Evolutionary conservation across 2,113 vertebrate genomes (phyloP).

Genomic region (Cyprinus carpio): DNA sequence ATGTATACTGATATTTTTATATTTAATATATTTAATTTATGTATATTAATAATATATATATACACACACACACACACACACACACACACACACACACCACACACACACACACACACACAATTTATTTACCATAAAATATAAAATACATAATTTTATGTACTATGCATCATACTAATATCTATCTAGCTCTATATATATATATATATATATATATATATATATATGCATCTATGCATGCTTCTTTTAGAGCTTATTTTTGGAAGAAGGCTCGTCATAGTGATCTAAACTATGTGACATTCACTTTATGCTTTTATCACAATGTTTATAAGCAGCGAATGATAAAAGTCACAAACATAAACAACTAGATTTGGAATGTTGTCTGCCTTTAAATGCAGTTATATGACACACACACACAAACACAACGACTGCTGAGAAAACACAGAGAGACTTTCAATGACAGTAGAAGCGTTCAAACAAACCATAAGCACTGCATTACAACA

Average conservation of each 20-base stretch:
- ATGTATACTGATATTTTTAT: too few relatives aligned
- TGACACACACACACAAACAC: not conserved
- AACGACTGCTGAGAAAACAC: conserved; percentile 44
- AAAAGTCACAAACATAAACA: not conserved
- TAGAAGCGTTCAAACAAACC: conserved; percentile 69
- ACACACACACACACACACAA: too few relatives aligned
- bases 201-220: too few relatives aligned
- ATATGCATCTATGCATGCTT: not conserved
- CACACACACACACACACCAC: too few relatives aligned
- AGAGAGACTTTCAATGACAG: conserved; percentile 59
- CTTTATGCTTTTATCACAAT: not conserved
- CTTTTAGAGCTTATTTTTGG: not conserved
- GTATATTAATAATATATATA: too few relatives aligned
- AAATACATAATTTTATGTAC: too few relatives aligned
- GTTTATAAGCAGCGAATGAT: not conserved
- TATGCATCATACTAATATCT: too few relatives aligned
- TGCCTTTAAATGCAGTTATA: not conserved
- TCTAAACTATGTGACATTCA: not conserved
- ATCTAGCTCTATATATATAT: too few relatives aligned
- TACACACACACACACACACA: too few relatives aligned
- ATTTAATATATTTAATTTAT: too few relatives aligned
- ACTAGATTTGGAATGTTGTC: not conserved
- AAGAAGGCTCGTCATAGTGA: not conserved
- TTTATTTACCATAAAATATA: too few relatives aligned
- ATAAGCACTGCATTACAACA: conserved; percentile 59